phyloP scores from a whole-genome alignment of 2,113 vertebrate species.

The Gymnorhina tibicen region DNA sequence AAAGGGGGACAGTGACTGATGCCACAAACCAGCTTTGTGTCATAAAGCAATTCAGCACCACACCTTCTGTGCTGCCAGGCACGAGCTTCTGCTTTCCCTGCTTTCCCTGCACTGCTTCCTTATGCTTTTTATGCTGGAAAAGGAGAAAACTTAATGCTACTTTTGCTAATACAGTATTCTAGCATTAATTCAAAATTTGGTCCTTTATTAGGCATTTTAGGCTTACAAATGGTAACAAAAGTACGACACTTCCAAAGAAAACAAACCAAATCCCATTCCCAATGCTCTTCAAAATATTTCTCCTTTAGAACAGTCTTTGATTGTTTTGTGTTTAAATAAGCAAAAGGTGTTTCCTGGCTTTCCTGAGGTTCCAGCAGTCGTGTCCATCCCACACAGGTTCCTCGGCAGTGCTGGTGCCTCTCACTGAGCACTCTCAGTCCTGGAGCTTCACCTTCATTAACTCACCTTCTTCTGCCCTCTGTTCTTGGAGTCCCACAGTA shows the following conservation, averaged over 20 bases:
- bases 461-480: slow-evolving; percentile 83
- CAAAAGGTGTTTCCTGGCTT: not conserved
- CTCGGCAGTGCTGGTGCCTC: not conserved
- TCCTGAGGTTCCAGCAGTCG: not conserved
- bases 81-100: not conserved
- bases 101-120: not conserved
- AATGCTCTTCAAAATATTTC: not conserved
- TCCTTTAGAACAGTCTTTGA: not conserved
- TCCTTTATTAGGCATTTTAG: slow-evolving; percentile 35
- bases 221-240: slow-evolving; percentile 34
- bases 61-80: not conserved
- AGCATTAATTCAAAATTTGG: slow-evolving; percentile 21
- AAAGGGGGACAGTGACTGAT: not conserved
- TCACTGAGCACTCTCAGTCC: not conserved
- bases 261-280: not conserved
- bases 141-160: not conserved
- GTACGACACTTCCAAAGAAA: not conserved
- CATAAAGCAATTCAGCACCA: not conserved
- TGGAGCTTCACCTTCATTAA: slow-evolving; percentile 46
- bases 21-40: not conserved
- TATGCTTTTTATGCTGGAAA: not conserved
- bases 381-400: not conserved
- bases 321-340: not conserved
- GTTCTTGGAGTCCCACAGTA: slow-evolving; percentile 76
- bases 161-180: not conserved